These are phyloP conservation scores for Choloepus didactylus DNA, from an alignment of 2,797 vertebrate species.

Conservation along the genomic window DNA sequence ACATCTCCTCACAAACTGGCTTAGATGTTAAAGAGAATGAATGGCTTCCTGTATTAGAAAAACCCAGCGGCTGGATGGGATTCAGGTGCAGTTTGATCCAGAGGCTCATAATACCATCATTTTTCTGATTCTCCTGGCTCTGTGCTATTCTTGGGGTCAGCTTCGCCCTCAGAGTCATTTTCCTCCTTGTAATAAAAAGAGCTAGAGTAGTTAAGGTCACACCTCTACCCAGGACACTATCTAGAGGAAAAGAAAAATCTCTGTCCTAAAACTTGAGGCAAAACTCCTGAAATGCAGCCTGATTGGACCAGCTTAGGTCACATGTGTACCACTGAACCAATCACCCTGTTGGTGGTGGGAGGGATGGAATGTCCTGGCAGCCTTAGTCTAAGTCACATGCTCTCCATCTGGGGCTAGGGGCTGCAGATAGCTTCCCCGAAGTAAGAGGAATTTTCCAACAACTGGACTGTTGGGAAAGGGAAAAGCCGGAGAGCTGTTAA, in stretches of 20 bases:
- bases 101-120: background rate
- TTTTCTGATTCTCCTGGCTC: slow-evolving; percentile 22
- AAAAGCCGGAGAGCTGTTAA: background rate
- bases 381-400: background rate
- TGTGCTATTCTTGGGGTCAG: background rate
- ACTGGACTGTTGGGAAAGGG: background rate
- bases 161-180: background rate
- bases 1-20: background rate
- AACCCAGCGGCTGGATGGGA: background rate
- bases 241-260: background rate
- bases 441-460: slow-evolving; percentile 6
- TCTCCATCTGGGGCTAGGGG: background rate
- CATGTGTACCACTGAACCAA: background rate
- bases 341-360: background rate
- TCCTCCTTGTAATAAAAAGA: slow-evolving; percentile 13
- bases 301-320: background rate
- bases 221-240: no score
- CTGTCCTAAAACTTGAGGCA: background rate
- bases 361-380: background rate
- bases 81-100: slow-evolving; percentile 11
- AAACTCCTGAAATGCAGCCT: background rate
- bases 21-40: background rate
- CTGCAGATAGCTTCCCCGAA: background rate
- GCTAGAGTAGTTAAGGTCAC: background rate
- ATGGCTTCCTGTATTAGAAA: background rate